These are phyloP conservation scores for Xiphorhynchus erythropygius DNA, from an alignment of 2,797 vertebrate species.

Conservation along the genomic window DNA sequence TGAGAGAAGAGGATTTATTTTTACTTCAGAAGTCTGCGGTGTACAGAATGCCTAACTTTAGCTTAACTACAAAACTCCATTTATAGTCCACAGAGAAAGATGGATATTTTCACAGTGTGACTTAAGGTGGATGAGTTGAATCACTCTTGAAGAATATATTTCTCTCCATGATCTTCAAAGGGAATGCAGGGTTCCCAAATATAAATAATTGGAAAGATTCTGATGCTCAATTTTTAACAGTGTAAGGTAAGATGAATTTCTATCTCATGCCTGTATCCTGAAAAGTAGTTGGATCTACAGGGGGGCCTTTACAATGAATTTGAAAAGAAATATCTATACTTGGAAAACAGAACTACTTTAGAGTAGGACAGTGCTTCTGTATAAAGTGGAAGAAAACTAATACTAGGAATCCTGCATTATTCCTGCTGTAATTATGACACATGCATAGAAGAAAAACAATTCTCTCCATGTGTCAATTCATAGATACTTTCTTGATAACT, in stretches of 20 bases:
- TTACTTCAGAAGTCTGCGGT: neutral
- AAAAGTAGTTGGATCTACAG: neutral
- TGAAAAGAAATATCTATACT: neutral
- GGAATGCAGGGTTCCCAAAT: too few species aligned
- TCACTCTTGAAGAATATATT: neutral
- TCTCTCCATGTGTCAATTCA: neutral
- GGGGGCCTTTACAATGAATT: neutral
- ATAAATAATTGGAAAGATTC: neutral
- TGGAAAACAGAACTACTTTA: neutral
- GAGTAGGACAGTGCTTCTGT: neutral
- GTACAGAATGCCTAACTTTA: neutral
- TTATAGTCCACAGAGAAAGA: neutral
- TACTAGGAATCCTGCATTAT: neutral
- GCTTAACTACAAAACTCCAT: neutral
- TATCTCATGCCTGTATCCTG: fast-evolving
- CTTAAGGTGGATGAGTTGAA: neutral
- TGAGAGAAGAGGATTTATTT: neutral
- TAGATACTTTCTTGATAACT: neutral
- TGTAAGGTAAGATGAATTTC: neutral
- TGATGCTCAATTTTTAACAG: neutral
- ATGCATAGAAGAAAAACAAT: neutral
- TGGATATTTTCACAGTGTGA: neutral
- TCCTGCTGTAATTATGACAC: neutral
- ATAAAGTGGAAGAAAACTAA: neutral
- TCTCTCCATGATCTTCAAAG: neutral